A percentile compares a stretch with the other conserved stretches of the same genome.
phyloP scores from a whole-genome alignment of 2,113 vertebrate genomes.

The Arenaria interpres region DNA sequence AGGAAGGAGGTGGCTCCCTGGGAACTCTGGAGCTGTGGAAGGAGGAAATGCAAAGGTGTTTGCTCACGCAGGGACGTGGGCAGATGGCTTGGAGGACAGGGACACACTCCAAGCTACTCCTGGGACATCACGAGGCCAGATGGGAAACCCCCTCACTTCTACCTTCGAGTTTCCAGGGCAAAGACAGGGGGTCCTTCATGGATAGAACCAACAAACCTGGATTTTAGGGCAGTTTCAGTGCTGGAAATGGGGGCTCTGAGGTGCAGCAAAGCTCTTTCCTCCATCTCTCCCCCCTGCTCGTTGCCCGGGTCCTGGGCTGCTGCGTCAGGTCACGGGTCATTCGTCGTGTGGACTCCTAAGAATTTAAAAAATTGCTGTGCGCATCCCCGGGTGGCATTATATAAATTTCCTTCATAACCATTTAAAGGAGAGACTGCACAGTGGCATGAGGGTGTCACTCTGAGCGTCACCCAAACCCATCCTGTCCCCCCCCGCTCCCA shows the following conservation, averaged over 20 bases:
- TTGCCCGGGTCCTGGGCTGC: not conserved
- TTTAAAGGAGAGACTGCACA: not conserved
- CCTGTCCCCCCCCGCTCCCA: not conserved
- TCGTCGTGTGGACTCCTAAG: fast-evolving
- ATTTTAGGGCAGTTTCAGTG: not conserved
- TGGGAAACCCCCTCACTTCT: not conserved
- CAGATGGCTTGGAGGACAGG: not conserved
- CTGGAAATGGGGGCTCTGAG: not conserved
- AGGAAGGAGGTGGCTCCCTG: not conserved
- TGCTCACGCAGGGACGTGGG: fast-evolving
- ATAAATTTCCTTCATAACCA: not conserved
- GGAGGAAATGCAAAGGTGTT: not conserved
- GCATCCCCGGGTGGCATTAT: not conserved
- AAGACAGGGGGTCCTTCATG: not conserved
- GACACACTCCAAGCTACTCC: not conserved
- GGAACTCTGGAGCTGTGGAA: not conserved
- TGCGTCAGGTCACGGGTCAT: not conserved
- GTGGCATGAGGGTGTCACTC: not conserved
- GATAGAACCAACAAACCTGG: not conserved
- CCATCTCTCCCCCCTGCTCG: not conserved
- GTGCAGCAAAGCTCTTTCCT: not conserved
- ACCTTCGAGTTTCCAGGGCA: not conserved
- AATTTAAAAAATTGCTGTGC: not conserved
- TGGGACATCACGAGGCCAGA: not conserved
- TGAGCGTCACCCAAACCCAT: not conserved